phyloP scores from a whole-genome alignment of 2,797 vertebrate species.

The Pelochelys cantorii region DNA sequence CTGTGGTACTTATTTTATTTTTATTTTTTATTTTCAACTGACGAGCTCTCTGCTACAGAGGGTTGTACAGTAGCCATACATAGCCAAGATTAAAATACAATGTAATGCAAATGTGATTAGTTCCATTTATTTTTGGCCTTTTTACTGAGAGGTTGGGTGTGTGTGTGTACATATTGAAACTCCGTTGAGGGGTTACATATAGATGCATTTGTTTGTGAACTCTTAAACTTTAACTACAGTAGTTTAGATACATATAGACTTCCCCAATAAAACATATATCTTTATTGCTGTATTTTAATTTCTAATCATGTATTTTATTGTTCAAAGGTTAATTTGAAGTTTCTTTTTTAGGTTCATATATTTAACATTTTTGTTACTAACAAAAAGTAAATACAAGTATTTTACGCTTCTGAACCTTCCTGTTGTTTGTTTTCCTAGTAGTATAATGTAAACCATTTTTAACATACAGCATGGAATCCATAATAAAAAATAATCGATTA shows the following conservation, averaged over 20 bases:
- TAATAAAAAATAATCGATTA: constrained; percentile 64
- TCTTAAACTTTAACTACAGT: constrained; percentile 52
- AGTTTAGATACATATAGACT: constrained; percentile 55
- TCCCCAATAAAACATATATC: constrained; percentile 23
- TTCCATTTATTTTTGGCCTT: constrained; percentile 42
- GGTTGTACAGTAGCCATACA: constrained; percentile 13
- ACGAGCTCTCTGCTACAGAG: constrained; percentile 1
- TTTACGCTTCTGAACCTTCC: constrained; percentile 38
- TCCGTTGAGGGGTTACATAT: constrained; percentile 8
- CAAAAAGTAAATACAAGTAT: constrained; percentile 7
- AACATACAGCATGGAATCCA: constrained; percentile 50
- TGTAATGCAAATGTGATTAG: constrained; percentile 50
- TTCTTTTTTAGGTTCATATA: background rate
- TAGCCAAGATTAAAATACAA: constrained; percentile 38
- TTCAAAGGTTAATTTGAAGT: constrained; percentile 15
- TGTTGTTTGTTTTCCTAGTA: background rate
- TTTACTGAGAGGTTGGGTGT: constrained; percentile 54
- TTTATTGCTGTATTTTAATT: constrained; percentile 44
- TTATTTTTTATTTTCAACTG: background rate
- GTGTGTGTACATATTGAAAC: constrained; percentile 15
- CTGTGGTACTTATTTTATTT: constrained; percentile 12
- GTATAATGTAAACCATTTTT: constrained; percentile 42
- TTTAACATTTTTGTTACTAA: background rate
- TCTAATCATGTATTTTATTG: constrained; percentile 15
- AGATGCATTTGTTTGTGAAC: constrained; percentile 28